Evolutionary conservation across 2,113 vertebrate species (phyloP).

Genomic region (Ailuropoda melanoleuca): DNA sequence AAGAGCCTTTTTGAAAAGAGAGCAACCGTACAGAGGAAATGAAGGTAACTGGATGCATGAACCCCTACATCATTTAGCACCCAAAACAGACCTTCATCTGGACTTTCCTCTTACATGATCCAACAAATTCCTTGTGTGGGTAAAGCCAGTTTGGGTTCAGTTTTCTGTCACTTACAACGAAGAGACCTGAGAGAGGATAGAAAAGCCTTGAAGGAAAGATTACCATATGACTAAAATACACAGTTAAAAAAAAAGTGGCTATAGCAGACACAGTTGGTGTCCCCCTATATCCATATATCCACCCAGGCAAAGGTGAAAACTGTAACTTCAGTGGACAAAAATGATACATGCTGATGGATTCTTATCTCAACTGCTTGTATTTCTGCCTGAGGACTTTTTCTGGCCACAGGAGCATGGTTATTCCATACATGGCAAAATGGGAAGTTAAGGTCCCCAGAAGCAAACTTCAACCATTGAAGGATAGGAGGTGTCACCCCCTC

Average conservation of each 20-base stretch:
- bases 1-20: background rate
- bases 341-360: background rate
- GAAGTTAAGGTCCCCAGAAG: background rate
- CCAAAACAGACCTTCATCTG: background rate
- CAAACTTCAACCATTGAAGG: background rate
- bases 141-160: background rate
- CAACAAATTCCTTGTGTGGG: background rate
- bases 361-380: background rate
- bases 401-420: background rate
- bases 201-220: background rate
- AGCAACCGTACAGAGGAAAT: background rate
- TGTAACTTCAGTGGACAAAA: background rate
- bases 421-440: background rate
- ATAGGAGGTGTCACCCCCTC: background rate
- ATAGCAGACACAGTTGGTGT: accelerated
- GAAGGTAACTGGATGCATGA: too few species aligned
- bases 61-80: background rate
- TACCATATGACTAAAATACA: background rate
- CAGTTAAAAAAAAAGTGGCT: background rate
- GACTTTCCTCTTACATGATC: background rate
- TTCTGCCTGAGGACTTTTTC: background rate
- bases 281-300: background rate
- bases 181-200: background rate
- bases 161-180: background rate
- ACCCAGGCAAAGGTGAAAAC: background rate